Conservation (phyloP, 1,140 invertebrate species). For the Trichonephila inaurata region DNA sequence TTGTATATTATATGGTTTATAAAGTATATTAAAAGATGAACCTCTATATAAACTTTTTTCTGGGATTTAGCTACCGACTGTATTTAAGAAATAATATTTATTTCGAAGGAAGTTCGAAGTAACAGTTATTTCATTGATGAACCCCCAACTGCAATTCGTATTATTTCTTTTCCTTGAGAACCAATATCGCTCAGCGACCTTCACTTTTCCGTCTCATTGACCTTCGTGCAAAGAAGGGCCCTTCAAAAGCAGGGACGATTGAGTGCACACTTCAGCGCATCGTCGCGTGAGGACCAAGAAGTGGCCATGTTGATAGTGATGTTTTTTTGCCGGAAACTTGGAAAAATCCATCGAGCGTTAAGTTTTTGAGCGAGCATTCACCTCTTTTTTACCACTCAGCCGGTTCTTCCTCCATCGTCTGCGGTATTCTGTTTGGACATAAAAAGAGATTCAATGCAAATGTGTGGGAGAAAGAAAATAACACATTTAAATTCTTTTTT, state of each 20-base stretch:
- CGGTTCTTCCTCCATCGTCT: conserved; percentile 70
- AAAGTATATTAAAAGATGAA: too few relatives aligned
- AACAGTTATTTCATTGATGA: too few relatives aligned
- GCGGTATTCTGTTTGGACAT: conserved; percentile 41
- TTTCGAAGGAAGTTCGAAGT: too few relatives aligned
- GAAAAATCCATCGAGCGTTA: conserved; percentile 69
- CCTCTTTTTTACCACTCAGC: conserved; percentile 63
- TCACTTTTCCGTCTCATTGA: conserved; percentile 45
- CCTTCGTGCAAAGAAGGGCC: not conserved
- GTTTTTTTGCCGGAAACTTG: conserved; percentile 64
- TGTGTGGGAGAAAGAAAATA: conserved; percentile 14
- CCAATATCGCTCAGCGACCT: conserved; percentile 17
- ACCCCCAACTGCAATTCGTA: too few relatives aligned
- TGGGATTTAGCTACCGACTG: too few relatives aligned
- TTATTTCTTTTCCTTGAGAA: not conserved
- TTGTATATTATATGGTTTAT: too few relatives aligned
- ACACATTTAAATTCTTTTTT: not conserved
- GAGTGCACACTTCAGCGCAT: conserved; percentile 23
- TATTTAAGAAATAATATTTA: too few relatives aligned
- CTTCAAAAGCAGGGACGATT: not conserved
- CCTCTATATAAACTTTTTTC: too few relatives aligned
- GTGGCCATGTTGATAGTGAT: conserved; percentile 17
- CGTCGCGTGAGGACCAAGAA: conserved; percentile 28
- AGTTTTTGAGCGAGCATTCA: conserved; percentile 66
- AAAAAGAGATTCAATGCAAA: conserved; percentile 50